These are phyloP conservation scores for Drosophila maculinotata DNA, from an alignment of 2,888 invertebrate genomes.

Conservation along the genomic window DNA sequence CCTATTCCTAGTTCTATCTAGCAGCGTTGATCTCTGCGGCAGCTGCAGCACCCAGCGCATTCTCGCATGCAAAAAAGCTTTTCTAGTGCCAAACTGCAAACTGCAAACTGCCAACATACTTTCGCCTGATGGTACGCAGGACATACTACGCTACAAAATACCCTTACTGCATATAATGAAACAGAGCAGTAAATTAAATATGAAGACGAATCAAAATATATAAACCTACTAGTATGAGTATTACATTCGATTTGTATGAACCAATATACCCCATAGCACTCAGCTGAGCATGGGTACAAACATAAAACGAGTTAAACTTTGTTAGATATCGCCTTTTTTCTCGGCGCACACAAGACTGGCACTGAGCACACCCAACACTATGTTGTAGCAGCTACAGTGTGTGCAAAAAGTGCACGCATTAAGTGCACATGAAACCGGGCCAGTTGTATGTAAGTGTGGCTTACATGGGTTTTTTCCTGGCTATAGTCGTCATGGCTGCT, in stretches of 20 bases:
- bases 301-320: slow-evolving; percentile 72
- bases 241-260: no score
- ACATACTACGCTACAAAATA: slow-evolving; percentile 9
- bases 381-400: slow-evolving; percentile 50
- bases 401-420: slow-evolving; percentile 74
- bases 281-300: background rate
- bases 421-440: slow-evolving; percentile 51
- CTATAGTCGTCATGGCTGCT: slow-evolving; percentile 79
- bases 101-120: slow-evolving; percentile 63
- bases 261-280: slow-evolving; percentile 8
- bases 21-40: slow-evolving; percentile 54
- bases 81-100: slow-evolving; percentile 59
- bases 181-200: no score
- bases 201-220: no score
- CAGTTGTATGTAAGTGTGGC: slow-evolving; percentile 73
- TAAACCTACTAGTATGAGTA: no score
- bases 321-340: slow-evolving; percentile 71
- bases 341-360: slow-evolving; percentile 14
- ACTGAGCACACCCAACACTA: slow-evolving; percentile 1
- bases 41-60: slow-evolving; percentile 59
- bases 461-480: slow-evolving; percentile 66
- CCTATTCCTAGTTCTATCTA: slow-evolving; percentile 39
- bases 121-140: slow-evolving; percentile 2
- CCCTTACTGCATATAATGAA: slow-evolving; percentile 8
- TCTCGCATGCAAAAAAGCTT: slow-evolving; percentile 72